Percentiles rank a stretch among this genome's conserved stretches.
phyloP scores from a whole-genome alignment of 2,888 invertebrate genomes.

The Drosophila testacea region DNA sequence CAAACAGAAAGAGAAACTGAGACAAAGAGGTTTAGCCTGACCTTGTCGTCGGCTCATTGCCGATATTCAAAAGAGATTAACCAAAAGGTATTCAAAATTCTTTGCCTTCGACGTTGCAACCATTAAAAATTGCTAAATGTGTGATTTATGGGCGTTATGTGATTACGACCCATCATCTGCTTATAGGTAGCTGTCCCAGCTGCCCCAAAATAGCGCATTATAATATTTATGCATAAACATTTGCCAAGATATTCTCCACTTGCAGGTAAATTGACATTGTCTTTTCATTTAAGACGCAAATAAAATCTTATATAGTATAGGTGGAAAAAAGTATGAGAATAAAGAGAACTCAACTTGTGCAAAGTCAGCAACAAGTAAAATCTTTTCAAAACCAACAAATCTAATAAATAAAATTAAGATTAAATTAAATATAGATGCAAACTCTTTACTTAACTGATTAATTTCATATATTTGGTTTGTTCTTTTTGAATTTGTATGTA shows the following conservation, averaged over 20 bases:
- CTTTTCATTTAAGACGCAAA: neutral
- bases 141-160: conserved; percentile 62
- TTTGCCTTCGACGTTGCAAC: conserved; percentile 30
- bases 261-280: conserved; percentile 17
- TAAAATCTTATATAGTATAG: too few species aligned
- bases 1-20: conserved; percentile 18
- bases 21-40: conserved; percentile 31
- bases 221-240: conserved; percentile 27
- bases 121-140: conserved; percentile 47
- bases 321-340: too few species aligned
- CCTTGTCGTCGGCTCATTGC: conserved; percentile 71
- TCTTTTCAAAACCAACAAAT: too few species aligned
- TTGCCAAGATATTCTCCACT: conserved; percentile 17
- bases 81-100: conserved; percentile 58
- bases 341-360: too few species aligned
- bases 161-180: conserved; percentile 52
- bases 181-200: conserved; percentile 26
- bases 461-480: too few species aligned
- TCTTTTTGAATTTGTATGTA: too few species aligned
- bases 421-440: too few species aligned
- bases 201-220: conserved; percentile 21
- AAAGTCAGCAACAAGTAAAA: too few species aligned
- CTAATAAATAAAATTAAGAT: too few species aligned
- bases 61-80: conserved; percentile 69
- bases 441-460: too few species aligned